Conservation (phyloP, 1,140 invertebrate species). For the Psix sp. region DNA sequence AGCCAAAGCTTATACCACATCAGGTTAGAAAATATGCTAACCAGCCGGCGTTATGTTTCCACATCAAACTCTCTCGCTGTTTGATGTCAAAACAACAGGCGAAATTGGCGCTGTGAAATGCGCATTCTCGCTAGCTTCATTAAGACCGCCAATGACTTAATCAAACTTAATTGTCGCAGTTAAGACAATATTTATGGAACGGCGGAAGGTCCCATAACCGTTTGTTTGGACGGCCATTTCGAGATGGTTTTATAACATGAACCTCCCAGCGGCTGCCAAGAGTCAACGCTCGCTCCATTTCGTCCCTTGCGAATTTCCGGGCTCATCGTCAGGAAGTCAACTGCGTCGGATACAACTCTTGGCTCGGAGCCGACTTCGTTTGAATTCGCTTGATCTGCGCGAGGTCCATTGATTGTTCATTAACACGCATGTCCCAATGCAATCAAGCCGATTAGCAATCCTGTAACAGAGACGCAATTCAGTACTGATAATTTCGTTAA, state of each 20-base stretch:
- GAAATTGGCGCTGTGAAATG: too few species aligned
- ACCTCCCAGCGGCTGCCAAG: background rate
- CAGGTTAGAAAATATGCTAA: conserved; percentile 37
- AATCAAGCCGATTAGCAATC: conserved; percentile 30
- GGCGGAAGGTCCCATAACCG: too few species aligned
- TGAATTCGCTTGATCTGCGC: conserved; percentile 8
- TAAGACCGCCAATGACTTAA: too few species aligned
- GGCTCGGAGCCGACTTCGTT: conserved; percentile 30
- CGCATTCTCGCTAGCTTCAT: too few species aligned
- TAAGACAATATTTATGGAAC: too few species aligned
- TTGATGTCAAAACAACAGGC: conserved; percentile 14
- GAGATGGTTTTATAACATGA: conserved; percentile 28
- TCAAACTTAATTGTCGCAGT: too few species aligned
- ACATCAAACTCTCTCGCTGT: conserved; percentile 22
- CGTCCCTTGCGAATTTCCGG: conserved; percentile 36
- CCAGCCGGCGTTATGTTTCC: conserved; percentile 28
- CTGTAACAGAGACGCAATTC: conserved; percentile 26
- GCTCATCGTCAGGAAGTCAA: conserved; percentile 39
- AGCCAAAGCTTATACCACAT: conserved; percentile 48
- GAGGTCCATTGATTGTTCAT: conserved; percentile 29
- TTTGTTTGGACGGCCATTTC: conserved; percentile 33
- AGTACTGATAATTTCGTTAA: too few species aligned
- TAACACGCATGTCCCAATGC: conserved; percentile 24
- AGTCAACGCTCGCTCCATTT: conserved; percentile 53
- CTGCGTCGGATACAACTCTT: conserved; percentile 26